Evolutionary conservation across 2,113 vertebrate genomes (phyloP).

Genomic region (Panthera uncia): DNA sequence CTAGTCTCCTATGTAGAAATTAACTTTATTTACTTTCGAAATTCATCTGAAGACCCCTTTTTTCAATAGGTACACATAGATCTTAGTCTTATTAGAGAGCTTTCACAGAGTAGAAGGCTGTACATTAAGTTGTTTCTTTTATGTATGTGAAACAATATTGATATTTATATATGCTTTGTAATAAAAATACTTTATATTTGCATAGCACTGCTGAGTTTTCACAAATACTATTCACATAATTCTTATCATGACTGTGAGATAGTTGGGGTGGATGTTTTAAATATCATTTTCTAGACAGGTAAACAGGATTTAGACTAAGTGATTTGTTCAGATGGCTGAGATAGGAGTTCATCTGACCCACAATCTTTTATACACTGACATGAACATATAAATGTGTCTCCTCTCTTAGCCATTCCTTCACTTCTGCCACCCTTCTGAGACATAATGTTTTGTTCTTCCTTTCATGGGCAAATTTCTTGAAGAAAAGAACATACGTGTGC

Average conservation of each 20-base stretch:
- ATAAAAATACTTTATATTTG: background rate
- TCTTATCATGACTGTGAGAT: background rate
- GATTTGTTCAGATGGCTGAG: background rate
- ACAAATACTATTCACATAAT: background rate
- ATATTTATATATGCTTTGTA: background rate
- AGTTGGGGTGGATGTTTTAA: background rate
- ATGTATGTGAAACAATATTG: conserved; percentile 3
- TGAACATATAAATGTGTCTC: background rate
- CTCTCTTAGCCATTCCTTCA: background rate
- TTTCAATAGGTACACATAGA: background rate
- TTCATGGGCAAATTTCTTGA: background rate
- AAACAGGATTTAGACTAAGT: background rate
- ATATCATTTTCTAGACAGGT: background rate
- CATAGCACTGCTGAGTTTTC: background rate
- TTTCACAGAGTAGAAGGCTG: background rate
- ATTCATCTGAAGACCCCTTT: conserved; percentile 6
- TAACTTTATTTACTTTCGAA: background rate
- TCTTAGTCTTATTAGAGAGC: background rate
- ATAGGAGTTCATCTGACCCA: background rate
- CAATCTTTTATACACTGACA: background rate
- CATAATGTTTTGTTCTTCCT: background rate
- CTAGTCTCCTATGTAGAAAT: background rate
- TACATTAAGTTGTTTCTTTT: background rate
- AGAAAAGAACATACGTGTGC: background rate
- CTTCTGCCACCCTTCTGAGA: background rate